Percentiles rank a stretch among this genome's conserved stretches.
Conservation (phyloP, 1,140 invertebrate genomes). For the Zaprionus tsacasi region DNA sequence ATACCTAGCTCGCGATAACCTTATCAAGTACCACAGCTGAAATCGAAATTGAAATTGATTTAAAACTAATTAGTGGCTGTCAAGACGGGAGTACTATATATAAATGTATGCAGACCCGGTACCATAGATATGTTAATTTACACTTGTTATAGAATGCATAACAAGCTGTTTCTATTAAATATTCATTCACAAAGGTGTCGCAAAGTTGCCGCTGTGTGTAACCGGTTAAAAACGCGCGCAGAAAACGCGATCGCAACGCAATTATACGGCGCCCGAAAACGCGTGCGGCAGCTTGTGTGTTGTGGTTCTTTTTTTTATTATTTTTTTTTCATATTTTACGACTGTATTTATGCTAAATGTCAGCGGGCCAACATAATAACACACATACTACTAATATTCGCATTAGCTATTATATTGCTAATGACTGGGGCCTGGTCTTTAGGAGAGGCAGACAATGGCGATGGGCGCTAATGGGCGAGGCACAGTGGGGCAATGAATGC, state of each 20-base stretch:
- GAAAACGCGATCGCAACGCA: slow-evolving; percentile 43
- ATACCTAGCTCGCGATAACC: slow-evolving; percentile 1
- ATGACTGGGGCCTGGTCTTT: slow-evolving; percentile 44
- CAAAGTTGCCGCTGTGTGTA: slow-evolving; percentile 53
- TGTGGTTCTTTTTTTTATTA: slow-evolving; percentile 5
- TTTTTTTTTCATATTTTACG: slow-evolving; percentile 37
- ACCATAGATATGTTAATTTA: slow-evolving; percentile 59
- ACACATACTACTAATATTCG: slow-evolving; percentile 23
- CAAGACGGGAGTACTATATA: slow-evolving; percentile 7
- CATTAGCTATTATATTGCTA: slow-evolving; percentile 51
- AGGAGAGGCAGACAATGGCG: not conserved
- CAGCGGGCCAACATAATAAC: slow-evolving; percentile 36
- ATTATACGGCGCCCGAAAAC: slow-evolving; percentile 71
- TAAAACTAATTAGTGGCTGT: slow-evolving; percentile 46
- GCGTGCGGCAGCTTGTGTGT: slow-evolving; percentile 37
- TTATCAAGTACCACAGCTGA: slow-evolving; percentile 46
- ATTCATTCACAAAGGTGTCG: slow-evolving; percentile 56
- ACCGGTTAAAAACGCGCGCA: slow-evolving; percentile 61
- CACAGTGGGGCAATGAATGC: not conserved
- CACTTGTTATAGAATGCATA: slow-evolving; percentile 54
- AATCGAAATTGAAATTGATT: slow-evolving; percentile 60
- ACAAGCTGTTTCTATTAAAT: slow-evolving; percentile 49
- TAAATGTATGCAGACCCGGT: slow-evolving; percentile 14
- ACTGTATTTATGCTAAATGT: slow-evolving; percentile 56
- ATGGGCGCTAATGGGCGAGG: not conserved